Percentiles rank a stretch among this genome's conserved stretches.
Evolutionary conservation across 2,888 invertebrate species (phyloP).

Genomic region (Leptinotarsa juncta): DNA sequence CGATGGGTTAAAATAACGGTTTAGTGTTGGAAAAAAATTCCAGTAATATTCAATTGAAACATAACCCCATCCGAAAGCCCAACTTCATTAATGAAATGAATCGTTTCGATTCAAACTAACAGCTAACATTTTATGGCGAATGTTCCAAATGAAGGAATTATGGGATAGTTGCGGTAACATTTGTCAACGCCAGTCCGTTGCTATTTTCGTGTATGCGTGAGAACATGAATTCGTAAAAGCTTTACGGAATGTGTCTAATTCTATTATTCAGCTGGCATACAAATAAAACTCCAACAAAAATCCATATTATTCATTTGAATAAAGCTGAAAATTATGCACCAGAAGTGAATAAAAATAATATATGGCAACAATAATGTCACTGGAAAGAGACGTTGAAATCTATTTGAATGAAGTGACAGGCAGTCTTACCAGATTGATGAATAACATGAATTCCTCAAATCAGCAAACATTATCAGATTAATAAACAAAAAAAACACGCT

Average conservation of each 20-base stretch:
- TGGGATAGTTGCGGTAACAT: conserved; percentile 50
- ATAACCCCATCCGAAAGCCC: neutral
- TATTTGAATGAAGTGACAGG: neutral
- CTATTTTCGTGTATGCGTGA: conserved; percentile 19
- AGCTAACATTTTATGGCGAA: conserved; percentile 46
- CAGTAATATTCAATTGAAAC: neutral
- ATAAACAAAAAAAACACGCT: too few relatives aligned
- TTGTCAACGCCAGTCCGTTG: conserved; percentile 51
- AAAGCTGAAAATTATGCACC: neutral
- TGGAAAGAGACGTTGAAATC: neutral
- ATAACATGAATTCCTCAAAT: too few relatives aligned
- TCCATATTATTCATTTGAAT: neutral
- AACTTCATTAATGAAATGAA: conserved; percentile 43
- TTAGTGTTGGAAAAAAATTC: too few relatives aligned
- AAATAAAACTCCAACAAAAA: conserved; percentile 5
- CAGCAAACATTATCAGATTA: too few relatives aligned
- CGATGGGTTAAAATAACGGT: too few relatives aligned
- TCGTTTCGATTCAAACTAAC: conserved; percentile 50
- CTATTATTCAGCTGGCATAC: neutral
- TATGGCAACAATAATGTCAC: neutral
- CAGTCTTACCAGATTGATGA: too few relatives aligned
- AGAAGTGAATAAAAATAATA: neutral
- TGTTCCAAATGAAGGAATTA: conserved; percentile 49
- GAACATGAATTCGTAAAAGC: conserved; percentile 3
- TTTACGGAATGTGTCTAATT: conserved; percentile 1